These are phyloP conservation scores for Heliothis virescens DNA, from an alignment of 1,140 invertebrate species.

Conservation along the genomic window DNA sequence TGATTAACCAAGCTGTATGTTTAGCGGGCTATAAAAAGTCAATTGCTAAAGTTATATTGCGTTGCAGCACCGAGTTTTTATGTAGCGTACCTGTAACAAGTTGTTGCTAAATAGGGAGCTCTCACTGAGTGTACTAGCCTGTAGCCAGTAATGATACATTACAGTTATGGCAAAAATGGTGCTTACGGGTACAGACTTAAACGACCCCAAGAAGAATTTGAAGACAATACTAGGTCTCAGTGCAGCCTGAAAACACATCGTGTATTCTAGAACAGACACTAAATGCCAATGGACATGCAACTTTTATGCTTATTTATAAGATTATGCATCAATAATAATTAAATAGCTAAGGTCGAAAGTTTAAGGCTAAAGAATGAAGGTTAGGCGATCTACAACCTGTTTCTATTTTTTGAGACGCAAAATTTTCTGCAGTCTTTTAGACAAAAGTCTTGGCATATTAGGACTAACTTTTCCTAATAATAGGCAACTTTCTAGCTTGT, in stretches of 20 bases:
- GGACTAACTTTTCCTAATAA: background rate
- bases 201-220: no score
- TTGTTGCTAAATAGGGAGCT: no score
- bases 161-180: no score
- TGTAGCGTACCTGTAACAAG: background rate
- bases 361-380: slow-evolving; percentile 6
- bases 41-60: background rate
- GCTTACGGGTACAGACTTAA: no score
- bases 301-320: background rate
- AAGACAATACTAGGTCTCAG: background rate
- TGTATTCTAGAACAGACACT: background rate
- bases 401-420: background rate
- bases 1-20: slow-evolving; percentile 10
- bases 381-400: background rate
- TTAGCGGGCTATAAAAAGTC: slow-evolving; percentile 6
- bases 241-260: background rate
- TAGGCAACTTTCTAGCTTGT: background rate
- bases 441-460: background rate
- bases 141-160: no score
- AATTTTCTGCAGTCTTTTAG: background rate
- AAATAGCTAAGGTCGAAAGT: slow-evolving; percentile 31
- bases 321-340: slow-evolving; percentile 3
- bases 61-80: background rate
- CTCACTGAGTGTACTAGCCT: no score
- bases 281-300: background rate